phyloP scores from a whole-genome alignment of 2,888 invertebrate genomes.

The Lasioglossum marginatum region DNA sequence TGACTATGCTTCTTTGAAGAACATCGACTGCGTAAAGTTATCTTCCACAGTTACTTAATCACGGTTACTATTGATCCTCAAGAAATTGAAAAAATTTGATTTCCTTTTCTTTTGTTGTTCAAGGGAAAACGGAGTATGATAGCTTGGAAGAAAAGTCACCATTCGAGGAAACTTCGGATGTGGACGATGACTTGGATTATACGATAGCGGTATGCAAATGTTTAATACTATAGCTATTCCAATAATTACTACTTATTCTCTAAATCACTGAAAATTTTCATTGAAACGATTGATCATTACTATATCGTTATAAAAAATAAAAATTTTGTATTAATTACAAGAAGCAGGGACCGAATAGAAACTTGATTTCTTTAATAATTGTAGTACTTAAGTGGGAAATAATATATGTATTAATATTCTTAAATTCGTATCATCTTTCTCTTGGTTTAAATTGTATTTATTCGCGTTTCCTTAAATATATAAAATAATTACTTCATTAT shows the following conservation, averaged over 20 bases:
- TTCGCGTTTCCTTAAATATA: background rate
- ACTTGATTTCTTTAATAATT: background rate
- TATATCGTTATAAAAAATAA: background rate
- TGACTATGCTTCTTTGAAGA: background rate
- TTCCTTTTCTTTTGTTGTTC: background rate
- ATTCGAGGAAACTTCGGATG: constrained; percentile 58
- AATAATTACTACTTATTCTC: background rate
- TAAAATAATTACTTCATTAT: background rate
- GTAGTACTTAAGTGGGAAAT: background rate
- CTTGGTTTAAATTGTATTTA: background rate
- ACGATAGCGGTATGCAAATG: constrained; percentile 69
- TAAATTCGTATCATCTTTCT: background rate
- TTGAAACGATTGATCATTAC: background rate
- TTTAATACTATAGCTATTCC: background rate
- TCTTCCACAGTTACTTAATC: background rate
- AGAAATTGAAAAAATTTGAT: background rate
- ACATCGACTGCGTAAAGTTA: background rate
- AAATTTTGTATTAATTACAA: background rate
- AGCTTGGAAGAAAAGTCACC: constrained; percentile 66
- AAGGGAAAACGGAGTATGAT: constrained; percentile 58
- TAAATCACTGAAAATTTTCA: background rate
- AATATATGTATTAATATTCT: background rate
- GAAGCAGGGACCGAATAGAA: background rate
- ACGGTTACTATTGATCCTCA: background rate
- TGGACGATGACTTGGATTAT: constrained; percentile 73